These are phyloP conservation scores for Cyprinodon variegatus DNA, from an alignment of 2,113 vertebrate species.

Conservation along the genomic window DNA sequence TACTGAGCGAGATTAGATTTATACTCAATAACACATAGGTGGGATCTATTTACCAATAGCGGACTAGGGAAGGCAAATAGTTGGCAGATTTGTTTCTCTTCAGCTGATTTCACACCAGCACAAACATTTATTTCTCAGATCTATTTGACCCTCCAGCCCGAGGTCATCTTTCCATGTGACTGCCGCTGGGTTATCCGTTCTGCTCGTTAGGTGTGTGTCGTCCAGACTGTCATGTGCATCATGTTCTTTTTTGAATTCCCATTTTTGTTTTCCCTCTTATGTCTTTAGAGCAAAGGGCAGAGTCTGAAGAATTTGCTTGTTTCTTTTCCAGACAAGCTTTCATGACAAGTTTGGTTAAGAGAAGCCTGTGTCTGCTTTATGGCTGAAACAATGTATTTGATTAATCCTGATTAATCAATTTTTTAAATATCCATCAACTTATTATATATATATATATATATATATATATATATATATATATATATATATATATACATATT, in stretches of 20 bases:
- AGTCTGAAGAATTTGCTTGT: not conserved
- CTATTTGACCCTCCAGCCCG: constrained; percentile 5
- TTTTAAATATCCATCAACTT: too few species aligned
- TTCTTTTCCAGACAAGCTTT: constrained; percentile 19
- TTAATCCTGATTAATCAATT: too few species aligned
- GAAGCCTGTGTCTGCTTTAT: not conserved
- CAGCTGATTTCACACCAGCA: not conserved
- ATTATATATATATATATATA: too few species aligned
- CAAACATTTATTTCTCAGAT: not conserved
- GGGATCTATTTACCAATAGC: not conserved
- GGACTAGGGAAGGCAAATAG: not conserved
- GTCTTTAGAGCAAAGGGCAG: not conserved
- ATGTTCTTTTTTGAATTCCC: not conserved
- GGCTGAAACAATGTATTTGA: too few species aligned
- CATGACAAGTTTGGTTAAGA: constrained; percentile 5
- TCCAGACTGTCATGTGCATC: not conserved
- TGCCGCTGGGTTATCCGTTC: not conserved
- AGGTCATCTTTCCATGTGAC: not conserved
- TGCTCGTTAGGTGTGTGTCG: not conserved
- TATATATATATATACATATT: too few species aligned
- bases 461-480: too few species aligned
- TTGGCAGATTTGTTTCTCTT: not conserved
- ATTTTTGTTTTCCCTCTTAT: rapidly evolving
- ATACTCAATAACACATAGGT: not conserved
- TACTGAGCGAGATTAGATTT: not conserved